Percentiles rank a stretch among this genome's conserved stretches.
Conservation (phyloP, 2,888 invertebrate genomes). For the Rotaria socialis region DNA sequence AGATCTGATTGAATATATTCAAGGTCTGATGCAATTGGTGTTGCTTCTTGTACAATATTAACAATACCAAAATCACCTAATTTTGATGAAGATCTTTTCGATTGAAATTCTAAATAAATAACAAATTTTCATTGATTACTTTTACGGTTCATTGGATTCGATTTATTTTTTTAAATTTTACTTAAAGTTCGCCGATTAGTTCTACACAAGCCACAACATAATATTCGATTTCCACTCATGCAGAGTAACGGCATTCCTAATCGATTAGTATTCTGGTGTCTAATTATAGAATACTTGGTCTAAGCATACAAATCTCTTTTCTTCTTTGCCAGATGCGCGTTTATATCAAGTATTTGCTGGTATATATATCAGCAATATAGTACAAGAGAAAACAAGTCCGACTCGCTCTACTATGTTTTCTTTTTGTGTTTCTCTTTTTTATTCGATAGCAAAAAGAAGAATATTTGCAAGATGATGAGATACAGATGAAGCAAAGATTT, state of each 20-base stretch:
- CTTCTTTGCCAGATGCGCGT: neutral
- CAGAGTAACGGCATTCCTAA: conserved; percentile 14
- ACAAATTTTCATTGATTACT: neutral
- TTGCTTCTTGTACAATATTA: neutral
- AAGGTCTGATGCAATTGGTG: neutral
- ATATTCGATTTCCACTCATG: neutral
- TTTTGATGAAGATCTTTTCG: neutral
- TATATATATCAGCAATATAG: neutral
- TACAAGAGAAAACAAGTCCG: neutral
- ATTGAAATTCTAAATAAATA: too few relatives aligned
- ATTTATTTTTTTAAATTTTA: neutral
- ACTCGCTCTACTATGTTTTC: neutral
- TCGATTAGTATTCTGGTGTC: conserved; percentile 2
- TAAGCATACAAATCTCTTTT: neutral
- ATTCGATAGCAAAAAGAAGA: neutral
- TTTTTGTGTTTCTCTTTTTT: neutral
- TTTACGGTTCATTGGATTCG: neutral
- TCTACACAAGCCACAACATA: neutral
- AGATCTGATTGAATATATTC: neutral
- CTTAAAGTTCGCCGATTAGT: neutral
- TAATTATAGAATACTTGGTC: neutral
- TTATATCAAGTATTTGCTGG: neutral
- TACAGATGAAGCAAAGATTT: neutral
- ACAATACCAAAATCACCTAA: neutral
- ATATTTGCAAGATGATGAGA: neutral